Percentiles rank a stretch among this genome's conserved stretches.
Evolutionary conservation across 2,888 invertebrate species (phyloP).

Genomic region (Pterostichus niger): DNA sequence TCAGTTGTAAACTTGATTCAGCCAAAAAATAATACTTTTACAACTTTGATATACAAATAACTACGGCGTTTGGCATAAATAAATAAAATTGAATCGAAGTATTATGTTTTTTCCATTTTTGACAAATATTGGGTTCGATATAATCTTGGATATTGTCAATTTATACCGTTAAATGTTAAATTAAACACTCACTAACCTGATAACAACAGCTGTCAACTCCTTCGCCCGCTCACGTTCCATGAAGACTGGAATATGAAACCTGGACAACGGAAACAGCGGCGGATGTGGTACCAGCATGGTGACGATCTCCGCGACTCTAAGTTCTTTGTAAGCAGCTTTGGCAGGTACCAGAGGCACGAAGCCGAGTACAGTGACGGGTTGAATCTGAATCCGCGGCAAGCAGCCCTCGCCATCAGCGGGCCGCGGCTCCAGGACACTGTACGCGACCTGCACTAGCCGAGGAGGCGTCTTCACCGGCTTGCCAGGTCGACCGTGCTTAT

Average conservation of each 20-base stretch:
- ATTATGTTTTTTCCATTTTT: too few species aligned
- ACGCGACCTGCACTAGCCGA: conserved; percentile 88
- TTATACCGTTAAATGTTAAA: too few species aligned
- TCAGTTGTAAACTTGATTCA: too few species aligned
- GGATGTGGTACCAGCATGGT: conserved; percentile 93
- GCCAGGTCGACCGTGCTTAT: conserved; percentile 79
- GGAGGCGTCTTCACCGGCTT: conserved; percentile 80
- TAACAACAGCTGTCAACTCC: conserved; percentile 87
- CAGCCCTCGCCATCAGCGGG: conserved; percentile 83
- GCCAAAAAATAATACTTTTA: too few species aligned
- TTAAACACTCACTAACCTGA: conserved; percentile 82
- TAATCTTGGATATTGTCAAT: too few species aligned
- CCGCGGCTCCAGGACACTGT: conserved; percentile 92
- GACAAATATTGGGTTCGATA: too few species aligned
- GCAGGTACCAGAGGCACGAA: conserved; percentile 87
- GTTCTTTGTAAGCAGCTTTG: conserved; percentile 89
- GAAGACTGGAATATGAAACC: conserved; percentile 94
- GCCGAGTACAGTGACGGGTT: conserved; percentile 80
- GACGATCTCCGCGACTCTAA: conserved; percentile 90
- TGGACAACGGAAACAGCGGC: conserved; percentile 92
- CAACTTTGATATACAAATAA: too few species aligned
- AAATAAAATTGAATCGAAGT: too few species aligned
- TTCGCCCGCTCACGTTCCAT: conserved; percentile 86
- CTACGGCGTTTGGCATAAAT: too few species aligned
- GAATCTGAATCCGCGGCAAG: conserved; percentile 86